These are phyloP conservation scores for Pygoscelis adeliae DNA, from an alignment of 2,113 vertebrate genomes.

Conservation along the genomic window DNA sequence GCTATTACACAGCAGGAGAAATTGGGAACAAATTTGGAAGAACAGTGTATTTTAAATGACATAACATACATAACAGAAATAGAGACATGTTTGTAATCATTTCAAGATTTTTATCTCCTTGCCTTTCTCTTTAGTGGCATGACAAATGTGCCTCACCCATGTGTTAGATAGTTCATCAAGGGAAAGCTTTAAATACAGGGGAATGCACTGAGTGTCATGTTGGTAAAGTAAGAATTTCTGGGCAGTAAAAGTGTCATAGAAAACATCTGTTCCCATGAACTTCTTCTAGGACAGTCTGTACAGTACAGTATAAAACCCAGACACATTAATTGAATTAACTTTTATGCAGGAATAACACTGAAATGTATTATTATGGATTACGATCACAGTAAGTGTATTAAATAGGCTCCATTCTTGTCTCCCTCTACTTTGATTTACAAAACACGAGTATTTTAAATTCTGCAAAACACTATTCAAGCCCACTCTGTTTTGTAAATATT, in stretches of 20 bases:
- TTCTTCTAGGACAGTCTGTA: not conserved
- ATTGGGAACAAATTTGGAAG: not conserved
- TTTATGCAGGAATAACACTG: not conserved
- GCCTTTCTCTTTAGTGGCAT: not conserved
- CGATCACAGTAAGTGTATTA: not conserved
- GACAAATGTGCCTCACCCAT: not conserved
- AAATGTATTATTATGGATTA: not conserved
- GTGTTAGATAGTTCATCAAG: not conserved
- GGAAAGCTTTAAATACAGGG: not conserved
- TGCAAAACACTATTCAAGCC: not conserved
- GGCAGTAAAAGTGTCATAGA: not conserved
- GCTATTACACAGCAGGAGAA: not conserved
- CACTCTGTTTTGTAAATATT: not conserved
- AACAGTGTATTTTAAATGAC: not conserved
- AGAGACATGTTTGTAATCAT: not conserved
- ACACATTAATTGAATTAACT: not conserved
- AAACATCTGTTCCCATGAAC: not conserved
- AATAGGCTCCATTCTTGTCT: not conserved
- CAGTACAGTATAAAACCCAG: not conserved
- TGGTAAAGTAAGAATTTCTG: not conserved
- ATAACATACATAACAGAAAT: not conserved
- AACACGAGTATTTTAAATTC: not conserved
- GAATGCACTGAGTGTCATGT: not conserved
- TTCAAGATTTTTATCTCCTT: not conserved
- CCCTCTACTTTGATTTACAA: not conserved